Evolutionary conservation across 2,888 invertebrate species (phyloP).

Genomic region (Meiosimyza decipiens): DNA sequence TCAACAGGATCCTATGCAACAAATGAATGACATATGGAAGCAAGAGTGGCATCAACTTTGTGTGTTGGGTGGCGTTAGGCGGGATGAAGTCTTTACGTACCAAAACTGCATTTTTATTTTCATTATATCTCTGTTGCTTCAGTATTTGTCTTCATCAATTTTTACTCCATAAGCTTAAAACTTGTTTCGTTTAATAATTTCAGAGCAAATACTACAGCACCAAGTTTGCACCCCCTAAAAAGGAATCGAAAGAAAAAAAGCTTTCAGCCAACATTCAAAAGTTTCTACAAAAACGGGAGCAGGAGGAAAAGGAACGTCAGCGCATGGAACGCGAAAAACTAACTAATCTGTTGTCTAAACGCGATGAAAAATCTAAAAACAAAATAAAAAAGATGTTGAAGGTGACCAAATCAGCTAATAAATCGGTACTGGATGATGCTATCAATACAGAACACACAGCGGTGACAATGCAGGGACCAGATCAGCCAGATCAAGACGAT

Average conservation of each 20-base stretch:
- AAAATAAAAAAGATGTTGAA: slow-evolving; percentile 84
- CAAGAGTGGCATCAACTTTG: no score
- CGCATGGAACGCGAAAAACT: slow-evolving; percentile 74
- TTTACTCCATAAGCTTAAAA: no score
- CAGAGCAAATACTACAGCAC: slow-evolving; percentile 78
- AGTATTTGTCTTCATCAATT: no score
- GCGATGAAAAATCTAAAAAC: slow-evolving; percentile 77
- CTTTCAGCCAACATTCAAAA: slow-evolving; percentile 84
- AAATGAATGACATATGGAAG: no score
- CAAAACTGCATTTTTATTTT: no score
- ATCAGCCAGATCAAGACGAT: slow-evolving; percentile 90
- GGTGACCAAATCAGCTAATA: slow-evolving; percentile 89
- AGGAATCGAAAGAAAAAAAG: slow-evolving; percentile 75
- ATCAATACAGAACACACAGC: slow-evolving; percentile 81
- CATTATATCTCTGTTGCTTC: no score
- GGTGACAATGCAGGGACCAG: slow-evolving; percentile 77
- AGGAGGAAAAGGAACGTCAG: slow-evolving; percentile 78
- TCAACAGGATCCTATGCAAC: no score
- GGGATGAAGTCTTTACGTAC: no score
- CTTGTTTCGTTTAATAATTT: slow-evolving; percentile 22
- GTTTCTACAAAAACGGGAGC: slow-evolving; percentile 84
- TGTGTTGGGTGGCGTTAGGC: no score
- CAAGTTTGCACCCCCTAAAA: slow-evolving; percentile 85
- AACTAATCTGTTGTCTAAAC: slow-evolving; percentile 73
- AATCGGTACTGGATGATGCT: slow-evolving; percentile 86